Evolutionary conservation across 2,888 invertebrate genomes (phyloP).

Genomic region (Thumatha senex): DNA sequence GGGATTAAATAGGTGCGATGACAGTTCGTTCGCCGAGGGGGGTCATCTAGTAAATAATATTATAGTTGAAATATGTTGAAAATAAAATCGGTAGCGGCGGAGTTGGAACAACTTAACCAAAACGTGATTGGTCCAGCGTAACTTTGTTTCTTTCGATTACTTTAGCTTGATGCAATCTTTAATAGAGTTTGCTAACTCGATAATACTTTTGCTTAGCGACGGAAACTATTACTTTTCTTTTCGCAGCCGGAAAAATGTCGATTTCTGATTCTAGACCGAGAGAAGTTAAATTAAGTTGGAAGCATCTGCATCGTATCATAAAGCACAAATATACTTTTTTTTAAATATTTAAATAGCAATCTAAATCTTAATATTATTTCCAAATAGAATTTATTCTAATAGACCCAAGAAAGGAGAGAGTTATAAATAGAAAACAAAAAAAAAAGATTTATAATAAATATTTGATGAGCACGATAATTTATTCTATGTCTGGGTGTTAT

Average conservation of each 20-base stretch:
- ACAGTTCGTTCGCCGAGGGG: too few species aligned
- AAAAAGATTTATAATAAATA: too few species aligned
- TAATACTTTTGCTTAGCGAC: slow-evolving; percentile 50
- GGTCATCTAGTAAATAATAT: too few species aligned
- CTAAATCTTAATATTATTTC: too few species aligned
- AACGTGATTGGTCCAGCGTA: slow-evolving; percentile 35
- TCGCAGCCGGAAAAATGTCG: slow-evolving; percentile 51
- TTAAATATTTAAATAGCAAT: background rate
- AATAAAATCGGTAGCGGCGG: slow-evolving; percentile 15
- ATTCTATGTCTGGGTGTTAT: too few species aligned
- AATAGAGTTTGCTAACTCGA: slow-evolving; percentile 61
- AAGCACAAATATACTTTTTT: slow-evolving; percentile 16
- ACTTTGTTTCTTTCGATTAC: slow-evolving; percentile 36
- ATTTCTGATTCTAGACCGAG: slow-evolving; percentile 40
- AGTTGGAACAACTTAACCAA: slow-evolving; percentile 18
- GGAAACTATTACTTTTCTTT: slow-evolving; percentile 68
- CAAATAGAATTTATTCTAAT: too few species aligned
- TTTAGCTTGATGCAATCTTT: slow-evolving; percentile 50
- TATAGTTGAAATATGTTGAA: background rate
- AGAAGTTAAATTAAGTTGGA: slow-evolving; percentile 40
- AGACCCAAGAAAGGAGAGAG: too few species aligned
- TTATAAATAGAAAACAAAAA: too few species aligned
- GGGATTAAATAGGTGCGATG: too few species aligned
- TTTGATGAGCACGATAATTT: too few species aligned
- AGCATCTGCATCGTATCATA: slow-evolving; percentile 23